These are phyloP conservation scores for Sapayoa aenigma DNA, from an alignment of 2,113 vertebrate genomes.

Conservation along the genomic window DNA sequence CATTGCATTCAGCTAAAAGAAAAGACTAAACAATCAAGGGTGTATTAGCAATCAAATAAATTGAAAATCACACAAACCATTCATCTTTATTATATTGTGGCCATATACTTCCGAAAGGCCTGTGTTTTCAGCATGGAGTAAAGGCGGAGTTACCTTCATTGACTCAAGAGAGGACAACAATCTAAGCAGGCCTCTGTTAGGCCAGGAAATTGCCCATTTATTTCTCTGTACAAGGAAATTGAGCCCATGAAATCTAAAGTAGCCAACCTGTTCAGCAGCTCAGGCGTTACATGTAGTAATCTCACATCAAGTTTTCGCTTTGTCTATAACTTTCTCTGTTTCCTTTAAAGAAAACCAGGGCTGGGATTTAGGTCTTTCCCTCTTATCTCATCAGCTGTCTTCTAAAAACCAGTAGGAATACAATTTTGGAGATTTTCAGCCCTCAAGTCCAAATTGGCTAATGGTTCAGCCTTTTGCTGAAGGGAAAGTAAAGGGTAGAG, in stretches of 20 bases:
- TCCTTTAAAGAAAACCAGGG: conserved; percentile 7
- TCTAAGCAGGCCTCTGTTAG: not conserved
- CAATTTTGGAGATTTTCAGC: conserved; percentile 5
- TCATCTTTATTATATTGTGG: not conserved
- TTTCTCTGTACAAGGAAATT: not conserved
- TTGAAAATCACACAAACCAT: not conserved
- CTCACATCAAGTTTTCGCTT: not conserved
- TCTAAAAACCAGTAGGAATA: conserved; percentile 15
- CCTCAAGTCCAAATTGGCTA: not conserved
- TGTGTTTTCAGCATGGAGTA: not conserved
- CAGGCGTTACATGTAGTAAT: not conserved
- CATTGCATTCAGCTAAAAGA: not conserved
- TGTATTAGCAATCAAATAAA: not conserved
- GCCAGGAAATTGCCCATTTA: not conserved
- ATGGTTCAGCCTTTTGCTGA: conserved; percentile 17
- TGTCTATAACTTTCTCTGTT: not conserved
- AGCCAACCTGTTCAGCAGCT: not conserved
- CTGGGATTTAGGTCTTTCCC: conserved; percentile 2
- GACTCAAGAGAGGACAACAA: not conserved
- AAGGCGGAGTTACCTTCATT: not conserved
- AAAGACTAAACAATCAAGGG: not conserved
- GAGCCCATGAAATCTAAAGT: not conserved
- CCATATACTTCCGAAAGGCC: not conserved
- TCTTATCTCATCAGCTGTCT: conserved; percentile 34
- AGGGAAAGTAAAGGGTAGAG: not conserved